Percentiles rank a stretch among this genome's conserved stretches.
These are phyloP conservation scores for Echinops telfairi DNA, from an alignment of 2,113 vertebrate genomes.

Conservation along the genomic window DNA sequence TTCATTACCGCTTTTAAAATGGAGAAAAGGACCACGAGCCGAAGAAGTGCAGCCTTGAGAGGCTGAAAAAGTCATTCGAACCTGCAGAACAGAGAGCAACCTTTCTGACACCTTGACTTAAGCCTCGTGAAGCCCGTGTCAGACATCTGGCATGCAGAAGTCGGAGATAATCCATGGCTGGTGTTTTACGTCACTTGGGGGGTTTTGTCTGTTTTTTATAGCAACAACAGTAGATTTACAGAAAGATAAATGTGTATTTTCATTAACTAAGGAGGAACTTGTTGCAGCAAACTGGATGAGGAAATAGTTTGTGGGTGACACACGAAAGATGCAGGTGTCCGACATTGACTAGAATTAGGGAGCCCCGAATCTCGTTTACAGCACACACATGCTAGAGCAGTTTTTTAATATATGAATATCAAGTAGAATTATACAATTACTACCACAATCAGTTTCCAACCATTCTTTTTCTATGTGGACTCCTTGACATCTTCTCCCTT, in stretches of 20 bases:
- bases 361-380: too few relatives aligned
- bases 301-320: background rate
- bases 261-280: background rate
- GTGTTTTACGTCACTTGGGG: background rate
- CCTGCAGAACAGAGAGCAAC: background rate
- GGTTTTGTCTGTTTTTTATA: background rate
- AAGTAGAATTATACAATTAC: too few relatives aligned
- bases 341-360: background rate
- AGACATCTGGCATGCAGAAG: background rate
- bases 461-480: too few relatives aligned
- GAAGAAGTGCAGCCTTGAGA: background rate
- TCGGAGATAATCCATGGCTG: background rate
- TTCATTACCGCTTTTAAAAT: background rate
- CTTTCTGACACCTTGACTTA: background rate
- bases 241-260: background rate
- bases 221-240: background rate
- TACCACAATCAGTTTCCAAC: too few relatives aligned
- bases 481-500: too few relatives aligned
- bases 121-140: background rate
- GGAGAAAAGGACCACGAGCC: background rate
- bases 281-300: background rate
- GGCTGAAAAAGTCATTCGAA: background rate
- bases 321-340: background rate
- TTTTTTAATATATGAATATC: background rate
- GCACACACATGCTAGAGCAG: background rate